Percentiles rank a stretch among this genome's conserved stretches.
phyloP scores from a whole-genome alignment of 2,113 vertebrate species.

The Recurvirostra avosetta region DNA sequence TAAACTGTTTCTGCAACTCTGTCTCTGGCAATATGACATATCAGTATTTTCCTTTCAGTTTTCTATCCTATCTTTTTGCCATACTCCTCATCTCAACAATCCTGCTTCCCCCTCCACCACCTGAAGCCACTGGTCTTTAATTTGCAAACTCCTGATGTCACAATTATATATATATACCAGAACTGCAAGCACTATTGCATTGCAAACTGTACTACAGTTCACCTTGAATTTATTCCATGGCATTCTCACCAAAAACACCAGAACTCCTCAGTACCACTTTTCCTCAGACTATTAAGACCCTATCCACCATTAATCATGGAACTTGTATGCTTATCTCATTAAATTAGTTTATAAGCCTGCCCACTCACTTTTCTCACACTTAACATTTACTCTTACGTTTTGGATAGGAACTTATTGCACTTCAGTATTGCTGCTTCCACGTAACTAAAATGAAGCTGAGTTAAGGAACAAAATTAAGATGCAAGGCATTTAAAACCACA shows the following conservation, averaged over 20 bases:
- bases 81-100: background rate
- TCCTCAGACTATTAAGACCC: background rate
- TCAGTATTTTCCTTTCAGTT: background rate
- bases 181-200: background rate
- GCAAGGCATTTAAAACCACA: background rate
- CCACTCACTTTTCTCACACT: background rate
- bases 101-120: background rate
- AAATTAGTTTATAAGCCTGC: background rate
- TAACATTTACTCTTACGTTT: slow-evolving; percentile 76
- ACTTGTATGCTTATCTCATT: background rate
- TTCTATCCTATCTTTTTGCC: background rate
- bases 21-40: background rate
- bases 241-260: background rate
- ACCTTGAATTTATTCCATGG: background rate
- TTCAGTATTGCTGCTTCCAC: slow-evolving; percentile 96
- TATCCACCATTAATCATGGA: background rate
- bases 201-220: background rate
- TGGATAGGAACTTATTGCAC: slow-evolving; percentile 92
- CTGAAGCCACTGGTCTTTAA: background rate
- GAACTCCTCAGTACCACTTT: background rate
- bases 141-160: background rate
- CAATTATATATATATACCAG: background rate
- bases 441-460: slow-evolving; percentile 74
- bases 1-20: background rate
- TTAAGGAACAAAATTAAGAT: slow-evolving; percentile 70